Conservation (phyloP, 2,888 invertebrate species). For the Drosophila borborema region DNA sequence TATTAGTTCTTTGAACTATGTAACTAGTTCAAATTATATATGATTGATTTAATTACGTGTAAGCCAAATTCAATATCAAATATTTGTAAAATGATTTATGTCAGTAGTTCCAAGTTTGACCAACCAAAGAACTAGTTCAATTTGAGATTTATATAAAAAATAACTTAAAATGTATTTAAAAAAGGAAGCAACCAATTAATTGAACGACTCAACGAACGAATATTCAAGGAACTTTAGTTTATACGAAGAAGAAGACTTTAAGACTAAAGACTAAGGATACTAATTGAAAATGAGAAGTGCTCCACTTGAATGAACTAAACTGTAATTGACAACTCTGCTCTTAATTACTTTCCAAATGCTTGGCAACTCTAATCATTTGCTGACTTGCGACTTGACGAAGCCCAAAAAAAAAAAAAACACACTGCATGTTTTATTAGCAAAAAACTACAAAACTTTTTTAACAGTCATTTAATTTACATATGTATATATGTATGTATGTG, state of each 20-base stretch:
- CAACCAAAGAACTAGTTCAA: background rate
- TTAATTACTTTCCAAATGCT: background rate
- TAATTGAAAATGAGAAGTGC: background rate
- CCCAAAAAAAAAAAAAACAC: constrained; percentile 1
- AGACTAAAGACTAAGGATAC: background rate
- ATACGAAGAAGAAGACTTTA: too few relatives aligned
- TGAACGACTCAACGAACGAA: background rate
- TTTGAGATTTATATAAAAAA: background rate
- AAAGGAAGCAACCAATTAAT: background rate
- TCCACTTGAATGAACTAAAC: too few relatives aligned
- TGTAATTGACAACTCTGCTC: background rate
- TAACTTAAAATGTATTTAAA: background rate
- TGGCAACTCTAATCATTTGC: constrained; percentile 15
- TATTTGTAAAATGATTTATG: background rate
- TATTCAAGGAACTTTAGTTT: background rate
- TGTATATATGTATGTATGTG: background rate
- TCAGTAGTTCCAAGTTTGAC: too few relatives aligned
- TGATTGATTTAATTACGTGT: background rate
- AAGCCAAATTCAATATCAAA: background rate
- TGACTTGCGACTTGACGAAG: constrained; percentile 15
- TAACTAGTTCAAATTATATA: background rate
- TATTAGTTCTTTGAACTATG: background rate
- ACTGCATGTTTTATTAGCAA: constrained; percentile 22
- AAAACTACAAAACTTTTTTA: constrained; percentile 30
- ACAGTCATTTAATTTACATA: constrained; percentile 61